phyloP scores from a whole-genome alignment of 2,888 invertebrate genomes.

The Dasysyrphus tricinctus region DNA sequence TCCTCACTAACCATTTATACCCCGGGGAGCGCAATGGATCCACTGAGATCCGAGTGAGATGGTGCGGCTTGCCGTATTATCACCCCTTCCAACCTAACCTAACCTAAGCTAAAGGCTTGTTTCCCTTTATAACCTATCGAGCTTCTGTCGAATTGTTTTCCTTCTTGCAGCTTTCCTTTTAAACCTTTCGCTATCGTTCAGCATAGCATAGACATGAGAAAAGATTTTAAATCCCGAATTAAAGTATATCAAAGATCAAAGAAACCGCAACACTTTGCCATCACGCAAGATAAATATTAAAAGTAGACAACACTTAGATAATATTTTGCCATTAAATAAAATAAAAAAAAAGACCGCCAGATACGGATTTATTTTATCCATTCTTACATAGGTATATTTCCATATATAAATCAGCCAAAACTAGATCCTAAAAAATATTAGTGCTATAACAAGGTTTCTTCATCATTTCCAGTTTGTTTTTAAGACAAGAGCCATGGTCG shows the following conservation, averaged over 20 bases:
- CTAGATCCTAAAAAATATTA: neutral
- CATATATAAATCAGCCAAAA: neutral
- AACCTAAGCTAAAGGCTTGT: too few relatives aligned
- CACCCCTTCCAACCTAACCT: too few relatives aligned
- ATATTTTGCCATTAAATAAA: constrained; percentile 19
- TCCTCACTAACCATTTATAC: too few relatives aligned
- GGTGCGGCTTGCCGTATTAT: too few relatives aligned
- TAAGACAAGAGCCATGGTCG: too few relatives aligned
- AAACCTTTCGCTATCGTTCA: neutral
- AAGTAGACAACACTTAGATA: neutral
- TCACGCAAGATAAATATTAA: constrained; percentile 56
- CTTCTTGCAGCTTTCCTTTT: neutral
- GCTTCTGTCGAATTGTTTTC: neutral
- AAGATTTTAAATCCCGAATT: constrained; percentile 40
- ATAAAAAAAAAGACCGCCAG: constrained; percentile 33
- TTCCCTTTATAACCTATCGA: too few relatives aligned
- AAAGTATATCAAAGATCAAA: constrained; percentile 51
- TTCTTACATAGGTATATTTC: neutral
- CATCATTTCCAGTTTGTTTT: too few relatives aligned
- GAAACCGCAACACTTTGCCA: constrained; percentile 45
- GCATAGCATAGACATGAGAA: neutral
- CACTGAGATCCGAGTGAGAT: too few relatives aligned
- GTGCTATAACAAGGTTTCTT: too few relatives aligned
- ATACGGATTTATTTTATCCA: constrained; percentile 42
- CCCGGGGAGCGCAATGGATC: too few relatives aligned